phyloP scores from a whole-genome alignment of 2,797 vertebrate species.

The Enteromius afrohamiltoni region DNA sequence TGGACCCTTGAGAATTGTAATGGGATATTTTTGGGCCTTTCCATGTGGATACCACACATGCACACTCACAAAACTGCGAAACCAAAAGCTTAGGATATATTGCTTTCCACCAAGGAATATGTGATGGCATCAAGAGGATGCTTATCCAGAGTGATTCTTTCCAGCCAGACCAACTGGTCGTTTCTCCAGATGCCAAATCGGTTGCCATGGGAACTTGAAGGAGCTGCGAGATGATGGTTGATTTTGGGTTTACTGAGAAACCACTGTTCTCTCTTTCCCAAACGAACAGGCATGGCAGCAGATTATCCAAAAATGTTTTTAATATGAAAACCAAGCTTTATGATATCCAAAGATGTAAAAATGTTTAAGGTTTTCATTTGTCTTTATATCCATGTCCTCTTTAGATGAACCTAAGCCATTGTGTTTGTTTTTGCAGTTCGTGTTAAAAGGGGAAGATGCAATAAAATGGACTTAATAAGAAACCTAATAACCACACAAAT shows the following conservation, averaged over 20 bases:
- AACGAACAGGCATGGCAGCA: constrained; percentile 51
- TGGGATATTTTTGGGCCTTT: constrained; percentile 43
- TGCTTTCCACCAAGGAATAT: constrained; percentile 31
- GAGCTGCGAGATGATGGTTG: constrained; percentile 60
- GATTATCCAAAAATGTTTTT: constrained; percentile 70
- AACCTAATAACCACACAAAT: constrained; percentile 55
- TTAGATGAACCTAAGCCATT: constrained; percentile 51
- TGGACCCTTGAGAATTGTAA: constrained; percentile 58
- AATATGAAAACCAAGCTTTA: constrained; percentile 73
- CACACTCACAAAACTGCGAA: constrained; percentile 16
- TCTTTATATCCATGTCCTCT: constrained; percentile 60
- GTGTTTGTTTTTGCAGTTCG: constrained; percentile 65
- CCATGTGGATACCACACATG: constrained; percentile 34
- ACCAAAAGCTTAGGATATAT: constrained; percentile 41
- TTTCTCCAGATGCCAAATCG: constrained; percentile 69
- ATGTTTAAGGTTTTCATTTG: constrained; percentile 73
- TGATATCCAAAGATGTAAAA: constrained; percentile 79
- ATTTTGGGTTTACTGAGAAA: constrained; percentile 52
- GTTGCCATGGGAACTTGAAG: constrained; percentile 60
- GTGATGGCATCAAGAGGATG: constrained; percentile 41
- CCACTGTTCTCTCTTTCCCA: constrained; percentile 39
- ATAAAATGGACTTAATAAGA: constrained; percentile 67
- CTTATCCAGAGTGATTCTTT: constrained; percentile 48
- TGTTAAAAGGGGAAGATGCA: constrained; percentile 63
- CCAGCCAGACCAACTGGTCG: constrained; percentile 59